Evolutionary conservation across 1,140 invertebrate species (phyloP).

Genomic region (Gryllus bimaculatus): DNA sequence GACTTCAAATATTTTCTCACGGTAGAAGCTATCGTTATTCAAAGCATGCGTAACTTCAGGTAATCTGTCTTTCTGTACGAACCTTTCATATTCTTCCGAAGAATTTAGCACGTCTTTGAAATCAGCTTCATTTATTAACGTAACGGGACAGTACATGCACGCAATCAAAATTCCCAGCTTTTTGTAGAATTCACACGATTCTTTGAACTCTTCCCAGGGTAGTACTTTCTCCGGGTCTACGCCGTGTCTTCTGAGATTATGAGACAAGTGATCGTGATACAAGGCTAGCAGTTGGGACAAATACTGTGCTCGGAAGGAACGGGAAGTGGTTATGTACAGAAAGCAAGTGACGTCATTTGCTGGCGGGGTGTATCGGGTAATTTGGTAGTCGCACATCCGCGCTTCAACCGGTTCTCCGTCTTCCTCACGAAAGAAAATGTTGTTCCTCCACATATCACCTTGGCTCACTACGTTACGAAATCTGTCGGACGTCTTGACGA

Average conservation of each 20-base stretch:
- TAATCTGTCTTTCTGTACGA: background rate
- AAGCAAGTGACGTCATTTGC: slow-evolving; percentile 16
- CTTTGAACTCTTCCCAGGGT: slow-evolving; percentile 19
- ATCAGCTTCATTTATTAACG: background rate
- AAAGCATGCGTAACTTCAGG: background rate
- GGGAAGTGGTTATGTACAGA: slow-evolving; percentile 12
- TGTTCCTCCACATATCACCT: slow-evolving; percentile 8
- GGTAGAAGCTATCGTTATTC: background rate
- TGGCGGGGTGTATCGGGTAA: slow-evolving; percentile 15
- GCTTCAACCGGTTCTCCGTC: slow-evolving; percentile 6
- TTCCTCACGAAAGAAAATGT: slow-evolving; percentile 9
- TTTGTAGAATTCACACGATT: background rate
- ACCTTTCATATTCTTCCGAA: background rate
- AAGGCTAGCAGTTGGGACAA: slow-evolving; percentile 9
- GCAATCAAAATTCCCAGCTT: background rate
- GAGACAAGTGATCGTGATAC: slow-evolving; percentile 13
- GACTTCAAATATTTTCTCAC: background rate
- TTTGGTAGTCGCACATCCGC: slow-evolving; percentile 9
- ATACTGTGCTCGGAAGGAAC: slow-evolving; percentile 15
- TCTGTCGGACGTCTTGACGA: slow-evolving; percentile 13
- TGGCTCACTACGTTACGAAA: slow-evolving; percentile 18
- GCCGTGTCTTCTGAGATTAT: background rate
- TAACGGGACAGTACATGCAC: background rate
- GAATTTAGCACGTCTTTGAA: background rate
- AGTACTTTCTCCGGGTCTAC: slow-evolving; percentile 8